These are phyloP conservation scores for Notospermus geniculatus DNA, from an alignment of 1,140 invertebrate species.

Conservation along the genomic window DNA sequence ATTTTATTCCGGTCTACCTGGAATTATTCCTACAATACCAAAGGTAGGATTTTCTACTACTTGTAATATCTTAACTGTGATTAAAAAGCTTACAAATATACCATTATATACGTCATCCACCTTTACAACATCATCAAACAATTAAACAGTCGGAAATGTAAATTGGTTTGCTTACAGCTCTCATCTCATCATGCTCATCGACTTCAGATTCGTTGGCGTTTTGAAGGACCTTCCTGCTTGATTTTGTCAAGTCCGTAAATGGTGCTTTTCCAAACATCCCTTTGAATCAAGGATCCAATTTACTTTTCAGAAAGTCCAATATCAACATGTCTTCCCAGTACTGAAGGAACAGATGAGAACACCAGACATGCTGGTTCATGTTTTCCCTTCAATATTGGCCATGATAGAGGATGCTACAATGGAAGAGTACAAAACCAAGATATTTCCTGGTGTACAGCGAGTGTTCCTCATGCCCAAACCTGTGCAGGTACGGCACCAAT, in stretches of 20 bases:
- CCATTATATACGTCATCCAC: no score
- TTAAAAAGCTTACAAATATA: no score
- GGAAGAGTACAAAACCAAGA: constrained; percentile 80
- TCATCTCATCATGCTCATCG: no score
- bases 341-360: constrained; percentile 80
- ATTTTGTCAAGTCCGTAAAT: no score
- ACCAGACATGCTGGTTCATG: constrained; percentile 82
- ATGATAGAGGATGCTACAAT: constrained; percentile 79
- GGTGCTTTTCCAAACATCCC: no score
- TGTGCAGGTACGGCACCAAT: constrained; percentile 58
- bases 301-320: constrained; percentile 85
- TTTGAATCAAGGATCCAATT: no score
- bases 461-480: constrained; percentile 82
- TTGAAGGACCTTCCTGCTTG: no score
- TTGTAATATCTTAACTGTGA: no score
- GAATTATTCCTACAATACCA: constrained; percentile 83
- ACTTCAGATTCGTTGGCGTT: no score
- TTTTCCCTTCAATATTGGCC: constrained; percentile 82
- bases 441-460: constrained; percentile 76
- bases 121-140: no score
- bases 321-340: constrained; percentile 89
- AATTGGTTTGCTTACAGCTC: no score
- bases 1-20: constrained; percentile 84
- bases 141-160: no score
- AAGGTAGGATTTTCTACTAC: constrained; percentile 73